These are phyloP conservation scores for Sinosuthora webbiana DNA, from an alignment of 2,113 vertebrate species.

Conservation along the genomic window DNA sequence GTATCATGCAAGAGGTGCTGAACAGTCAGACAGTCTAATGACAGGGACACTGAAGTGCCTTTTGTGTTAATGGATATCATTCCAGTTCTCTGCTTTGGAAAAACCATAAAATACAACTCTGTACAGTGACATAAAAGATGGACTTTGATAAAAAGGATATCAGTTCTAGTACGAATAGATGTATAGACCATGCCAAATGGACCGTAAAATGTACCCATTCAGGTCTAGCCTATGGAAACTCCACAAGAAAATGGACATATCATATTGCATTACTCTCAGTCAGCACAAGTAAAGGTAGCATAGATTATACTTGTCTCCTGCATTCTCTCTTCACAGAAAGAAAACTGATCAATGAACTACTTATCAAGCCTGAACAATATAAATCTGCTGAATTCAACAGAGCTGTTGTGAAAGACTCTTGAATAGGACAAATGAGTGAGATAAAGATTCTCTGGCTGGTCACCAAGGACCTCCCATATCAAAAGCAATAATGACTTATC, in stretches of 20 bases:
- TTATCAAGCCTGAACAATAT: constrained; percentile 16
- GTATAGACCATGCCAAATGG: background rate
- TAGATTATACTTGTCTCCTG: background rate
- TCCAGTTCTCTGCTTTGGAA: background rate
- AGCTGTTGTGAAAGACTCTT: background rate
- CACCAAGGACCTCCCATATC: constrained; percentile 15
- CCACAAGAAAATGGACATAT: background rate
- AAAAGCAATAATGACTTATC: constrained; percentile 41
- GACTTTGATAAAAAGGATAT: background rate
- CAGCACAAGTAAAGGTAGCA: background rate
- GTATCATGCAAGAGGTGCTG: background rate
- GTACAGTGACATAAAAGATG: background rate
- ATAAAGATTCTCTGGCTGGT: constrained; percentile 12
- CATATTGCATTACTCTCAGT: background rate
- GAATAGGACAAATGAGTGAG: background rate
- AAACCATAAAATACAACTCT: background rate
- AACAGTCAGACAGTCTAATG: background rate
- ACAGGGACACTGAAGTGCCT: background rate
- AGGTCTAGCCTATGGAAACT: background rate
- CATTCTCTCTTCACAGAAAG: background rate
- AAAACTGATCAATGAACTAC: constrained; percentile 25
- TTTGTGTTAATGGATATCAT: background rate
- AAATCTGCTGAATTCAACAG: constrained; percentile 15
- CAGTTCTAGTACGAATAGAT: background rate
- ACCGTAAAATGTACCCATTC: background rate